Evolutionary conservation across 2,113 vertebrate species (phyloP).

Genomic region (Lonchura striata): DNA sequence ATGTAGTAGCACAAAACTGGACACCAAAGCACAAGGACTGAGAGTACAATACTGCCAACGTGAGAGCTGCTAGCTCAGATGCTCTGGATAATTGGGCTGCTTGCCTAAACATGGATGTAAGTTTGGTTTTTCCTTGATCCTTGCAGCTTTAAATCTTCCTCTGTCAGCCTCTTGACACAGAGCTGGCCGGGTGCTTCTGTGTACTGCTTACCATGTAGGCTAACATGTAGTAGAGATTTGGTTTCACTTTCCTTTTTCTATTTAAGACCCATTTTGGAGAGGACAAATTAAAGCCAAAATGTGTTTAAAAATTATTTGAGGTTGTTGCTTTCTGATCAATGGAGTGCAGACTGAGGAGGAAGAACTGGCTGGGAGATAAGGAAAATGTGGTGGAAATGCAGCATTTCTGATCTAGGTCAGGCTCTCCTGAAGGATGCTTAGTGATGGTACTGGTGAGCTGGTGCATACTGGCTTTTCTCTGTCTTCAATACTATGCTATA

Average conservation of each 20-base stretch:
- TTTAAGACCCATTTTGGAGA: background rate
- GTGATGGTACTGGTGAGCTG: background rate
- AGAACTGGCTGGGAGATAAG: background rate
- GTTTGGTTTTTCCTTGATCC: background rate
- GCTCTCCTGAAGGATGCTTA: background rate
- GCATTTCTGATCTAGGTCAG: background rate
- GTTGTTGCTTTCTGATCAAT: background rate
- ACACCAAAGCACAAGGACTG: background rate
- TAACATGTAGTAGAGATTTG: background rate
- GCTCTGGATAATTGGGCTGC: background rate
- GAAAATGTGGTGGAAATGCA: background rate
- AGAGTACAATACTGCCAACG: rapidly evolving
- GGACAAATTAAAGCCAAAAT: background rate
- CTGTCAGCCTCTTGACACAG: rapidly evolving
- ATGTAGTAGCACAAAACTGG: background rate
- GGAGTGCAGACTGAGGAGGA: background rate
- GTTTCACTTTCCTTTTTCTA: background rate
- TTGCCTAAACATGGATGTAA: background rate
- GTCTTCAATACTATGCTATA: background rate
- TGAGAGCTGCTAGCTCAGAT: background rate
- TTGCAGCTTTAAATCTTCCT: background rate
- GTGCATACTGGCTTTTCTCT: background rate
- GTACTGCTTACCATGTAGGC: rapidly evolving
- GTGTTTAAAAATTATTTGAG: background rate
- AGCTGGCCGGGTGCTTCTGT: background rate